phyloP scores from a whole-genome alignment of 2,113 vertebrate genomes.

The Pholis gunnellus region DNA sequence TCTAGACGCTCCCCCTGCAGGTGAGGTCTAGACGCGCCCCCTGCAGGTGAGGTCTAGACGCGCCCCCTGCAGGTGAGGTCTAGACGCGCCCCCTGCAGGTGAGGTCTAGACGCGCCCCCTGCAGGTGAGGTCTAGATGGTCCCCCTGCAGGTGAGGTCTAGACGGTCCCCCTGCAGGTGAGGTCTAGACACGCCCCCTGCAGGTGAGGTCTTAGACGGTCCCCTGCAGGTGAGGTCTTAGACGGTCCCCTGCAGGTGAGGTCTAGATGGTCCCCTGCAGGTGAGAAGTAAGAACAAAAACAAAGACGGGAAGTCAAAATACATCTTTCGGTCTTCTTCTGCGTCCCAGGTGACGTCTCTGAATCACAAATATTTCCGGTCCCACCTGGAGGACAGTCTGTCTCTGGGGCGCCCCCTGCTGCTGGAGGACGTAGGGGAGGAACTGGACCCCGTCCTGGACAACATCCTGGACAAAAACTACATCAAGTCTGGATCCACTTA shows the following conservation, averaged over 20 bases:
- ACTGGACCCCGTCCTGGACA: slow-evolving; percentile 88
- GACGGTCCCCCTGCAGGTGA: too few species aligned
- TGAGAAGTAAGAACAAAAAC: not conserved
- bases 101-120: too few species aligned
- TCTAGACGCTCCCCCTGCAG: too few species aligned
- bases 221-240: too few species aligned
- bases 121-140: not conserved
- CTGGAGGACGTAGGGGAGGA: slow-evolving; percentile 90
- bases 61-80: too few species aligned
- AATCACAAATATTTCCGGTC: slow-evolving; percentile 89
- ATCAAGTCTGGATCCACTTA: slow-evolving; percentile 88
- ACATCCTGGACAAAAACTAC: slow-evolving; percentile 91
- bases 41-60: too few species aligned
- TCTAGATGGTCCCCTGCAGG: not conserved
- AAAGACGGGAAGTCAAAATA: not conserved
- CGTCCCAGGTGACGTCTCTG: slow-evolving; percentile 85
- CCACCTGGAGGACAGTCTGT: slow-evolving; percentile 87
- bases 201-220: too few species aligned
- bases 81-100: too few species aligned
- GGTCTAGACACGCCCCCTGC: too few species aligned
- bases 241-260: too few species aligned
- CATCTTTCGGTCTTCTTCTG: not conserved
- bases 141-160: too few species aligned
- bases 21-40: too few species aligned
- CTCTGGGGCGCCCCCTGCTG: slow-evolving; percentile 87